A percentile compares a stretch with the other conserved stretches of the same genome.
Conservation (phyloP, 2,888 invertebrate species). For the Drepanosiphum platanoidis region DNA sequence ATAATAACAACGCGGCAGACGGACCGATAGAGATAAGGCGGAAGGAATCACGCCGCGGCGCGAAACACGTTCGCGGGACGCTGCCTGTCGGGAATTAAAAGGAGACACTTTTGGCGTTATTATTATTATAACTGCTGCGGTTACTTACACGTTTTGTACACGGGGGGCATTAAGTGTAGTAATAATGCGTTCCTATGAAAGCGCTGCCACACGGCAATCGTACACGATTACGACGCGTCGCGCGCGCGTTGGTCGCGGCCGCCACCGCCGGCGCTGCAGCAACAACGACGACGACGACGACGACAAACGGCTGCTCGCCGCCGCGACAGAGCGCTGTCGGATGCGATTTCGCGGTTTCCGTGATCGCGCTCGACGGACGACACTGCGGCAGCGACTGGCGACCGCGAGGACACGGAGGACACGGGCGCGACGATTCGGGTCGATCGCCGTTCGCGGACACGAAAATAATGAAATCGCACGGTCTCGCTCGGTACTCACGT, state of each 20-base stretch:
- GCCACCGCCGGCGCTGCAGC: conserved; percentile 43
- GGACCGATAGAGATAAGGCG: conserved; percentile 43
- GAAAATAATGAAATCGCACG: no score
- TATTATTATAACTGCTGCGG: no score
- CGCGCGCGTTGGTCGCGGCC: conserved; percentile 29
- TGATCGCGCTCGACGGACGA: not conserved
- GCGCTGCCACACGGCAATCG: conserved; percentile 59
- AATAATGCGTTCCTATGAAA: conserved; percentile 9
- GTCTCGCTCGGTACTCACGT: conserved; percentile 46
- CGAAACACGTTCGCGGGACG: conserved; percentile 32
- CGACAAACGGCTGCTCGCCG: no score
- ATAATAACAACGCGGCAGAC: not conserved
- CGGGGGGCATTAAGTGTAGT: conserved; percentile 54
- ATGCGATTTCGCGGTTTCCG: no score
- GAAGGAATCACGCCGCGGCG: not conserved
- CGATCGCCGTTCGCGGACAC: no score
- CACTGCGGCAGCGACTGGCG: not conserved
- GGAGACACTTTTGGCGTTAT: not conserved
- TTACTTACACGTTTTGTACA: conserved; percentile 53
- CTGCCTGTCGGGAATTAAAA: conserved; percentile 54
- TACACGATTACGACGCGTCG: conserved; percentile 25
- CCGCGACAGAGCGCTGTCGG: no score
- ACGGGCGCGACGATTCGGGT: no score
- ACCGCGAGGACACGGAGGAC: no score
- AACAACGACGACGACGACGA: not conserved